Evolutionary conservation across 2,888 invertebrate genomes (phyloP).

Genomic region (Junonia oenone): DNA sequence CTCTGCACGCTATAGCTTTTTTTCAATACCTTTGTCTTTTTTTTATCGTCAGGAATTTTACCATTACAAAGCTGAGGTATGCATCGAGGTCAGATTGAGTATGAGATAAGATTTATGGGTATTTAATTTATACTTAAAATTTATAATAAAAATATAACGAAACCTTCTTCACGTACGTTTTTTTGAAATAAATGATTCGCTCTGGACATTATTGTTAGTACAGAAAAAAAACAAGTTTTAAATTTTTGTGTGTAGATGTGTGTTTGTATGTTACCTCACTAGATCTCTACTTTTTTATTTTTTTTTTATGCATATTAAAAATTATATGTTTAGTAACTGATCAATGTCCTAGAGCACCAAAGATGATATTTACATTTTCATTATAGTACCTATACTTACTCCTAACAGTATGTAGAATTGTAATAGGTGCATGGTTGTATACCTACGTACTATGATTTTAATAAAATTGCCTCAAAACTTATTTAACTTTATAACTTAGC

Average conservation of each 20-base stretch:
- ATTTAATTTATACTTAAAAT: neutral
- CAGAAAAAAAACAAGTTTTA: neutral
- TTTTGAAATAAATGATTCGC: neutral
- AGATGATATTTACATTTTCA: too few relatives aligned
- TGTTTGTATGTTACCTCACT: too few relatives aligned
- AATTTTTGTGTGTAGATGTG: neutral
- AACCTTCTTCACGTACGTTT: neutral
- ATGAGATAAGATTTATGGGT: conserved; percentile 10
- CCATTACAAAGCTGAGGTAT: conserved; percentile 22
- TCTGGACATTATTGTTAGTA: neutral
- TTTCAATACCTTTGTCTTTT: conserved; percentile 12
- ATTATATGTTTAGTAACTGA: too few relatives aligned
- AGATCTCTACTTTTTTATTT: too few relatives aligned
- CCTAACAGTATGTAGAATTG: too few relatives aligned
- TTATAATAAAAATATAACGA: neutral
- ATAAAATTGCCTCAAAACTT: too few relatives aligned
- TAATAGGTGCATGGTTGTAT: too few relatives aligned
- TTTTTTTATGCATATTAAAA: too few relatives aligned
- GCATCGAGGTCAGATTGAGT: conserved; percentile 17
- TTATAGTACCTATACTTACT: too few relatives aligned
- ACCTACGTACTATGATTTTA: too few relatives aligned
- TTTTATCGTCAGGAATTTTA: conserved; percentile 19
- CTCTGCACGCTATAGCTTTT: conserved; percentile 4
- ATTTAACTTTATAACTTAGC: too few relatives aligned
- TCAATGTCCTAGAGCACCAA: too few relatives aligned